Evolutionary conservation across 2,888 invertebrate genomes (phyloP).

Genomic region (Octonoba sinensis): DNA sequence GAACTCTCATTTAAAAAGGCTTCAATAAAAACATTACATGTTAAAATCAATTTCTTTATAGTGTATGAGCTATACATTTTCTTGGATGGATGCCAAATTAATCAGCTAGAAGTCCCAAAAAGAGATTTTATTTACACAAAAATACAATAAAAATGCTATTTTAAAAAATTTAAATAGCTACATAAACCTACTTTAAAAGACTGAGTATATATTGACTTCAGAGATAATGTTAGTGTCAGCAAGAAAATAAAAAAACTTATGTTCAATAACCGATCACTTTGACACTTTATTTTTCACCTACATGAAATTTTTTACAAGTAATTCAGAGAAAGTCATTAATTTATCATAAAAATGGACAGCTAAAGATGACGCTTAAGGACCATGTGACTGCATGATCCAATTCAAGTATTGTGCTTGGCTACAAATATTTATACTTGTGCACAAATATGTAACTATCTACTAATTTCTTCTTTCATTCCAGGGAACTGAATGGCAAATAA

Average conservation of each 20-base stretch:
- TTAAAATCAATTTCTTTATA: too few species aligned
- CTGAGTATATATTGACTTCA: too few species aligned
- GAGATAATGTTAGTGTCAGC: background rate
- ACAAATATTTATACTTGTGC: conserved; percentile 57
- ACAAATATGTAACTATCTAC: conserved; percentile 40
- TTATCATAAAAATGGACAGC: conserved; percentile 62
- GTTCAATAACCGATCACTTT: conserved; percentile 42
- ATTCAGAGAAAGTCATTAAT: conserved; percentile 44
- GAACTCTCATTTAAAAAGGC: too few species aligned
- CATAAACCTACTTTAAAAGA: too few species aligned
- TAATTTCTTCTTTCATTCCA: conserved; percentile 1
- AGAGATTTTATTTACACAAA: too few species aligned
- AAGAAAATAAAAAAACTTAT: conserved; percentile 4
- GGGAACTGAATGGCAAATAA: conserved; percentile 8
- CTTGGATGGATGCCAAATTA: too few species aligned
- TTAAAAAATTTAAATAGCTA: too few species aligned
- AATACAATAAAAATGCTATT: too few species aligned
- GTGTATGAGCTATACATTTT: too few species aligned
- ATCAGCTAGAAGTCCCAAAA: too few species aligned
- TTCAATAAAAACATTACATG: too few species aligned
- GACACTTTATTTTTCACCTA: conserved; percentile 63
- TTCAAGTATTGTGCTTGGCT: conserved; percentile 57
- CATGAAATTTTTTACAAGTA: conserved; percentile 59
- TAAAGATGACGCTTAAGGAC: conserved; percentile 48
- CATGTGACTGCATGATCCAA: conserved; percentile 36